Conservation (phyloP, 2,113 vertebrate species). For the Uria aalge region DNA sequence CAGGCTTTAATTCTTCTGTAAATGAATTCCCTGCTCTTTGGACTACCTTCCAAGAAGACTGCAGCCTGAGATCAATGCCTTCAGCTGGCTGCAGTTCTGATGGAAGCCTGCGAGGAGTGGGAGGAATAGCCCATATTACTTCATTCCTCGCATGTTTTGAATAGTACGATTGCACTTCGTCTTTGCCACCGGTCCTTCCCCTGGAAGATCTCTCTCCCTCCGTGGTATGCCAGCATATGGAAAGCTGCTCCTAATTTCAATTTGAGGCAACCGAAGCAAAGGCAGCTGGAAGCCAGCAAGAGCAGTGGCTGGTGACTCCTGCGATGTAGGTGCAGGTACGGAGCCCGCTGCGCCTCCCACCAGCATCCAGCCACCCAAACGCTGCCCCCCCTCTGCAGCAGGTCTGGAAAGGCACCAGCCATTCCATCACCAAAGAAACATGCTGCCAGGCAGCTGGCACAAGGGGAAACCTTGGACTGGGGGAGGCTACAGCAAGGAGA, state of each 20-base stretch:
- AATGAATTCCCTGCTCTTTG: slow-evolving; percentile 1
- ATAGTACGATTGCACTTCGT: not conserved
- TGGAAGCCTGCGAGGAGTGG: not conserved
- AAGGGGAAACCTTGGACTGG: not conserved
- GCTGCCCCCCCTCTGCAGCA: not conserved
- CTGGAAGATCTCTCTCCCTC: not conserved
- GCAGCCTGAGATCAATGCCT: slow-evolving; percentile 18
- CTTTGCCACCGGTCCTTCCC: not conserved
- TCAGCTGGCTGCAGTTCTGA: slow-evolving; percentile 44
- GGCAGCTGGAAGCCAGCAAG: not conserved
- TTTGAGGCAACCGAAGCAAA: not conserved
- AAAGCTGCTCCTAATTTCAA: not conserved
- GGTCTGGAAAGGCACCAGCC: not conserved
- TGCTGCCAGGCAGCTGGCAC: not conserved
- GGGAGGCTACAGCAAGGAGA: not conserved
- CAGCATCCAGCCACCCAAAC: not conserved
- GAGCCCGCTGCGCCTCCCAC: not conserved
- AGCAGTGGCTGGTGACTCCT: not conserved
- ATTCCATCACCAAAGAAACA: not conserved
- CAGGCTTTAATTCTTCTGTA: not conserved
- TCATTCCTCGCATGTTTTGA: slow-evolving; percentile 31
- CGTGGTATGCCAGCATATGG: not conserved
- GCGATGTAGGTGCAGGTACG: fast-evolving
- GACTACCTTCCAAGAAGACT: slow-evolving; percentile 16
- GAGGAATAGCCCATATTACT: slow-evolving; percentile 10